Evolutionary conservation across 2,888 invertebrate genomes (phyloP), one percentile per base, ranked within the genome.

Genomic region (Drosophila pegasa): DNA sequence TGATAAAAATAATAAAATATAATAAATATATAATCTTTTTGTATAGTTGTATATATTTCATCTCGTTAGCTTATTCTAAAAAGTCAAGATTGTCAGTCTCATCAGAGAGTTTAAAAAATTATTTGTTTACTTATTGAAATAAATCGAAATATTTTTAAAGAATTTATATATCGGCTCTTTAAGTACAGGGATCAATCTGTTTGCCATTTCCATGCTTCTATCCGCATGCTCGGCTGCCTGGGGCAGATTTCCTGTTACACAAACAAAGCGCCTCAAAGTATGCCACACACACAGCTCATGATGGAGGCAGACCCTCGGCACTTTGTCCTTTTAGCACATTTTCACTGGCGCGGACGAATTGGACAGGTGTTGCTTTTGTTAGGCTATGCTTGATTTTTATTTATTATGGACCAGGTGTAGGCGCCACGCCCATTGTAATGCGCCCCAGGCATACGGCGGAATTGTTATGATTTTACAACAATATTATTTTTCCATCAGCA

Each of bases 401-500:
- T 54, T 68, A 54, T 71, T 56, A 48, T 20, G 56, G 58, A 35
- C 35, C 73, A 66, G 61, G 51, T 51, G 57, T 40, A 37, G n/a
- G 12, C 41, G 25, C 55, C 45, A 50, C 50, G 33, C 47, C 52
- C 62, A 56, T 18, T 20, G 12, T 4, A 38, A 9, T 18, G 14
- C 12, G 47, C 40, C 20, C 8, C 33, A 1, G 54, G 18, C 54
- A 29, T 31, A 29, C 12, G 35, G 20, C 37, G 20, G 18, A 57
- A 66, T 68, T 76, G 71, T 83, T 78, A 87, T 75, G 87, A 88
- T 87, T 88, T 83, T 88, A 83, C 88, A 83, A 83, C 85, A 83
- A 83, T 88, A 88, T 83, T 83, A 83, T 83, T 83, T 75, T 86
- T 87, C 66, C 78, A 88, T 89, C 83, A 78, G 83, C 79, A 79